These are phyloP conservation scores for Glaucomys volans DNA, from an alignment of 2,113 vertebrate genomes.

Conservation along the genomic window DNA sequence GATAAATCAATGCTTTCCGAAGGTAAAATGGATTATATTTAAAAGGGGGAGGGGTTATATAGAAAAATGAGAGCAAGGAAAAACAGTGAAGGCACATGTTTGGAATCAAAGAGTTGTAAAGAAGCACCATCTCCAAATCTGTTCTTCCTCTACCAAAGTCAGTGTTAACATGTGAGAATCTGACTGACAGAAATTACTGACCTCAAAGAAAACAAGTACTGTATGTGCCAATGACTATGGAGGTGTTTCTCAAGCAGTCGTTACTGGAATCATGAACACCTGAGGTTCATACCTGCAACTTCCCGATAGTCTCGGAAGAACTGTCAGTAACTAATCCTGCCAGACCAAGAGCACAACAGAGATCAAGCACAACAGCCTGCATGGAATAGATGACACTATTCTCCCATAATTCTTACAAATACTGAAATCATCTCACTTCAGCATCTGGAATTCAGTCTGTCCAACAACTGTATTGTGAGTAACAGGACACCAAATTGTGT, in stretches of 20 bases:
- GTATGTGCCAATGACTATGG: neutral
- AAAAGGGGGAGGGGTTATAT: neutral
- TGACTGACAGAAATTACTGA: slow-evolving; percentile 1
- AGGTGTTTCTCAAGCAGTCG: neutral
- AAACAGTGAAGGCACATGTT: rapidly evolving
- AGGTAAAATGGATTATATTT: neutral
- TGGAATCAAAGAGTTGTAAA: rapidly evolving
- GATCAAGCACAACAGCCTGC: no score
- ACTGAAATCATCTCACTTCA: no score
- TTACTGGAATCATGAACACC: no score
- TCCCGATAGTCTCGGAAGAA: no score
- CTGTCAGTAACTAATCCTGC: no score
- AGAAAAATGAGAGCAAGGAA: neutral
- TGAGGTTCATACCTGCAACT: no score
- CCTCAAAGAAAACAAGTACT: neutral
- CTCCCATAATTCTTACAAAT: neutral
- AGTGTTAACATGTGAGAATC: neutral
- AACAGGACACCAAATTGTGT: neutral
- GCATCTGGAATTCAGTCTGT: neutral
- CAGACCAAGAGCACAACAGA: no score
- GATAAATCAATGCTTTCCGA: neutral
- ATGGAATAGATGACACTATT: neutral
- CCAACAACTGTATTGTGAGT: neutral
- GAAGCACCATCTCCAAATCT: neutral
- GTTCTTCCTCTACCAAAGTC: neutral